Percentiles rank a stretch among this genome's conserved stretches.
Conservation (phyloP, 2,888 invertebrate genomes). For the Dynastes maya region DNA sequence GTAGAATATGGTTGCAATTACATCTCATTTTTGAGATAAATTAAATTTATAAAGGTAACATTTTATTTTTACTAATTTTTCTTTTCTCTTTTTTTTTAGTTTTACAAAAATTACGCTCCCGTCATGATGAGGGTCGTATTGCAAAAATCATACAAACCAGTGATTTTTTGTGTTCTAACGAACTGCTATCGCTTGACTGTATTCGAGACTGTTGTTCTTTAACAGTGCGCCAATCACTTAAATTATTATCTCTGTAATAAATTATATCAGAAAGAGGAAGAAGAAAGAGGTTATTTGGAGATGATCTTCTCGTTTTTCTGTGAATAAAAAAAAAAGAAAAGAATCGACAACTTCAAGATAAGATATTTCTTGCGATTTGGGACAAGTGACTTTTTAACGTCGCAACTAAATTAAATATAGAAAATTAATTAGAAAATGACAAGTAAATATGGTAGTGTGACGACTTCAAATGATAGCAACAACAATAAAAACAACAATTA, state of each 20-base stretch:
- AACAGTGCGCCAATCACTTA: conserved; percentile 35
- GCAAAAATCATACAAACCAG: conserved; percentile 32
- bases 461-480: conserved; percentile 15
- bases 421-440: conserved; percentile 26
- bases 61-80: conserved; percentile 26
- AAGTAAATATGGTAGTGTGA: conserved; percentile 39
- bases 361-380: not conserved
- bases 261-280: not conserved
- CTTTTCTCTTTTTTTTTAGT: conserved; percentile 37
- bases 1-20: no score
- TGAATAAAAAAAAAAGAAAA: not conserved
- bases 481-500: conserved; percentile 25
- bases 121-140: conserved; percentile 31
- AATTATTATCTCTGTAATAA: not conserved
- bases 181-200: conserved; percentile 20
- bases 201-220: conserved; percentile 35
- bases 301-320: not conserved
- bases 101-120: conserved; percentile 22
- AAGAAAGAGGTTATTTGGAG: not conserved
- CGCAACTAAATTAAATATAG: not conserved
- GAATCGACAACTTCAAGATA: not conserved
- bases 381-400: conserved; percentile 11
- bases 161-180: conserved; percentile 26
- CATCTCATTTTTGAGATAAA: not conserved
- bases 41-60: not conserved